Base-by-base conservation (phyloP, 2,113 vertebrate genomes). In the Uropsilus gracilis region DNA sequence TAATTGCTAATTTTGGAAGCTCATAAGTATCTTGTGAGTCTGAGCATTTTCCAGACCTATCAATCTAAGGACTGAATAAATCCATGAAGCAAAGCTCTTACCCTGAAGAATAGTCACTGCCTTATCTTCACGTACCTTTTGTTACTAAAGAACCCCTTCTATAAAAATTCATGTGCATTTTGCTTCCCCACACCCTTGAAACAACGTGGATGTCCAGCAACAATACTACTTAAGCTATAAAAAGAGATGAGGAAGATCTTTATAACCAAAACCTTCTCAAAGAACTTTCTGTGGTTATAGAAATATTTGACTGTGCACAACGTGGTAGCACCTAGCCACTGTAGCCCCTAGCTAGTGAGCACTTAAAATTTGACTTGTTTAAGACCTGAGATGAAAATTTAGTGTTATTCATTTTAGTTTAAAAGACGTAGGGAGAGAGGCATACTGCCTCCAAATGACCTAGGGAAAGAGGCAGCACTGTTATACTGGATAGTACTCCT, bases 341-440 rank as follows among this genome's bases (percentile, higher is more conserved):
- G 66, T 63, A 63, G 32, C 61, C 32, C 16, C 28, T n/a, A 64
- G 34, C 39, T 68, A 16, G 26, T 68, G 42, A 48, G 61, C 11
- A 44, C 34, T 53, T 88, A n/a, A 73, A 81, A 44, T 55, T 44
- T 55, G 13, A 39, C n/a, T 68, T 50, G 37, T 42, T 73, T 44
- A 59, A 59, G 39, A 11, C 50, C 81, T 48, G n/a, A 20, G 68
- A 39, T 53, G 86, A n/a, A 73, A 50, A 48, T 50, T 46, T 75
- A 75, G 64, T 80, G 72, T 59, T 87, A 39, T 82, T 68, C 34
- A 81, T 61, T 87, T 66, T 59, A 48, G n/a, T 55, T 87, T 85
- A 87, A 81, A 59, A 75, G 46, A 28, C 48, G 26, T 28, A 9
- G 46, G 34, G 11, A 55, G 1, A 34, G 39, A 30, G 63, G 30